Evolutionary conservation across 2,797 vertebrate genomes (phyloP), one percentile per base, ranked within the genome.

Genomic region (Sebastes itinus): DNA sequence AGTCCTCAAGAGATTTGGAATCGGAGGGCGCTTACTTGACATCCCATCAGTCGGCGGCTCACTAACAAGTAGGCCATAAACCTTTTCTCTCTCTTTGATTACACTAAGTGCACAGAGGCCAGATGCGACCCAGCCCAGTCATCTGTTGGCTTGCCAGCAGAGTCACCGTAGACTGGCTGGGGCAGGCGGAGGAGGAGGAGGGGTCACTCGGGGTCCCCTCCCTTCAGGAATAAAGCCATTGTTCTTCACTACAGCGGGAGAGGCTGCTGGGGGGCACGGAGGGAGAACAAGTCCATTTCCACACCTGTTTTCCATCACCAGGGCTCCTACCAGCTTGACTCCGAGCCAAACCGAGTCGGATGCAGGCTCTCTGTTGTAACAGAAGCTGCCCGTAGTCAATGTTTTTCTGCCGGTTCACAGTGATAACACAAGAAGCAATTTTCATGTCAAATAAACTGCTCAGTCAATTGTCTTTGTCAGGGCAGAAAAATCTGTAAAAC

Each of bases 101-200:
- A 94, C 92, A 92, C 92, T 94, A 94, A 95, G 94, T 94, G 92
- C 93, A 92, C 87, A 38, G 84, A 92, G 91, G 88, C 92, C 94
- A 95, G 94, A 95, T 94, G 94, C 86, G 86, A 88, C 92, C 81
- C 82, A 73, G 87, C 86, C 89, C 81, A 85, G 92, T 93, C 92
- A 94, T 93, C 90, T 92, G 93, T 90, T 73, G 84, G 84, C 82
- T 85, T 77, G 89, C 82, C 90, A 86, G 83, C 79, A 72, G 81
- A 82, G 81, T 77, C 79, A 67, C 82, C 80, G 81, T 70, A 80
- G 86, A 86, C 77, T 38, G 64, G 76, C 14, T 54, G 77, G 68
- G 75, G 66, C 54, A 77, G 12, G n/a, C 20, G 65, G 70, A 12
- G 61, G 67, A 23, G 64, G 64, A 16, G 69, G 60, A 12, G 4